phyloP scores from a whole-genome alignment of 1,140 invertebrate species.

The Calliopsis andreniformis region DNA sequence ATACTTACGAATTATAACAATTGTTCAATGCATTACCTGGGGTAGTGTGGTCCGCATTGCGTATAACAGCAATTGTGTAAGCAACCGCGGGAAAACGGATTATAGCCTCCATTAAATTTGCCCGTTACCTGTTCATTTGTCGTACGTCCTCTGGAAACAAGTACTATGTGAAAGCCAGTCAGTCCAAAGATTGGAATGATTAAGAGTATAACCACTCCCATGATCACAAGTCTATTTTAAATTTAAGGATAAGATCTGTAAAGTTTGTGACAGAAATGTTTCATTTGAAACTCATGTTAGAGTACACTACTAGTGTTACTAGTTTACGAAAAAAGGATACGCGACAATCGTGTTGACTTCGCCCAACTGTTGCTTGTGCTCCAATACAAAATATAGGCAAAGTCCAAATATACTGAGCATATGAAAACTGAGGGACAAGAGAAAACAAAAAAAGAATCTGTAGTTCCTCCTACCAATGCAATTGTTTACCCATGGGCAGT shows the following conservation, averaged over 20 bases:
- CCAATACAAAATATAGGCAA: slow-evolving; percentile 94
- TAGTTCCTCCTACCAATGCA: slow-evolving; percentile 99
- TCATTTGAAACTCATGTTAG: neutral
- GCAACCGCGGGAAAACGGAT: slow-evolving; percentile 97
- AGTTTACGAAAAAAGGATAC: slow-evolving; percentile 88
- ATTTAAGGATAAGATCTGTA: slow-evolving; percentile 82
- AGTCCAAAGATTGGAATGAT: slow-evolving; percentile 98
- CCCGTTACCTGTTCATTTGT: slow-evolving; percentile 99
- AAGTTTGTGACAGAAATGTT: too few relatives aligned
- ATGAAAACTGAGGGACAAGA: slow-evolving; percentile 96
- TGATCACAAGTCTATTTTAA: slow-evolving; percentile 90
- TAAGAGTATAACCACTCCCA: slow-evolving; percentile 94
- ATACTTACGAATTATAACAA: neutral
- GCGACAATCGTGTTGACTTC: slow-evolving; percentile 92
- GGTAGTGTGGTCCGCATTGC: slow-evolving; percentile 97
- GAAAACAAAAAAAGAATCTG: slow-evolving; percentile 98
- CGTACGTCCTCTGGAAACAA: slow-evolving; percentile 98
- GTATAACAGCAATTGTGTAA: slow-evolving; percentile 97
- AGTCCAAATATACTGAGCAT: slow-evolving; percentile 98
- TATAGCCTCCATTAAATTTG: slow-evolving; percentile 98
- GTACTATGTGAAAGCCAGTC: slow-evolving; percentile 98
- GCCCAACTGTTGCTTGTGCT: slow-evolving; percentile 90
- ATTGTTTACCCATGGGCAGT: slow-evolving; percentile 99
- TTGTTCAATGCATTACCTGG: slow-evolving; percentile 86
- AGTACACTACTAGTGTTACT: neutral